These are phyloP conservation scores for Mythimna ferrago DNA, from an alignment of 2,888 invertebrate species.

Conservation along the genomic window DNA sequence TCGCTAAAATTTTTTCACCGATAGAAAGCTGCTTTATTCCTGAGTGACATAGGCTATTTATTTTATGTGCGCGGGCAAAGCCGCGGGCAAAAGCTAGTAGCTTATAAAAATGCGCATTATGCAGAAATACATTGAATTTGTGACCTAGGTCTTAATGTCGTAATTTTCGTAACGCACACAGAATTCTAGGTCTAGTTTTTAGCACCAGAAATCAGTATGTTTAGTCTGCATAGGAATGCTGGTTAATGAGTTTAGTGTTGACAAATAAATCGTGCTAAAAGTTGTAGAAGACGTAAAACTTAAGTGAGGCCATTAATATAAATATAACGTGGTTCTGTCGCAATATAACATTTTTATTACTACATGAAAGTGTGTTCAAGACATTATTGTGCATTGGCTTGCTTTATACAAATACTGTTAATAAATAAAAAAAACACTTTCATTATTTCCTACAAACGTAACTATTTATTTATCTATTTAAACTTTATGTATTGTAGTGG, in stretches of 20 bases:
- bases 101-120: neutral
- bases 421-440: too few relatives aligned
- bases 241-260: conserved; percentile 35
- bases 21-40: too few relatives aligned
- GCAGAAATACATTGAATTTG: conserved; percentile 4
- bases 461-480: too few relatives aligned
- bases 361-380: conserved; percentile 10
- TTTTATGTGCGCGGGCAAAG: too few relatives aligned
- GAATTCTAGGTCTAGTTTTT: conserved; percentile 39
- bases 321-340: conserved; percentile 1
- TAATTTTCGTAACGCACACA: conserved; percentile 21
- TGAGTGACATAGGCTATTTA: too few relatives aligned
- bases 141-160: conserved; percentile 25
- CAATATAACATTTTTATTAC: conserved; percentile 3
- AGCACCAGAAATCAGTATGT: conserved; percentile 28
- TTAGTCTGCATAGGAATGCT: conserved; percentile 56
- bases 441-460: too few relatives aligned
- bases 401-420: neutral
- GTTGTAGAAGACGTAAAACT: conserved; percentile 11
- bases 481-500: too few relatives aligned
- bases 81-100: too few relatives aligned
- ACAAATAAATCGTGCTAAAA: conserved; percentile 48
- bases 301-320: conserved; percentile 32
- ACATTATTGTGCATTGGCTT: neutral
- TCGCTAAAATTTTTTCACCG: too few relatives aligned